Conservation (phyloP, 2,113 vertebrate genomes). For the Ciconia boyciana region DNA sequence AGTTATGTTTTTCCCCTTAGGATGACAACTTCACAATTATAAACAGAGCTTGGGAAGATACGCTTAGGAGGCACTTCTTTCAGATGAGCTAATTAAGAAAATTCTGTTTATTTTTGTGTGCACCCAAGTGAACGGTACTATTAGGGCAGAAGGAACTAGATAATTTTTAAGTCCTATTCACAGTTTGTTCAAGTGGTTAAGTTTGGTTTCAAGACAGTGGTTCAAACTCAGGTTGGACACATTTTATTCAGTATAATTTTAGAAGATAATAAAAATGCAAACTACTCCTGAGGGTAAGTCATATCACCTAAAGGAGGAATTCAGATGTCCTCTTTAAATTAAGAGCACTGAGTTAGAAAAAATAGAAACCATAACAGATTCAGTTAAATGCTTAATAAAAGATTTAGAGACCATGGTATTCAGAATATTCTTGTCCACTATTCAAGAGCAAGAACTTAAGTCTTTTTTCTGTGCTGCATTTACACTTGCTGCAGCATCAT, state of each 20-base stretch:
- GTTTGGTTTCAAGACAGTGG: neutral
- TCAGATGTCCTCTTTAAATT: neutral
- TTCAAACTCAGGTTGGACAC: neutral
- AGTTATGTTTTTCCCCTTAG: neutral
- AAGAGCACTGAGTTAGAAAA: neutral
- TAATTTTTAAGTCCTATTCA: neutral
- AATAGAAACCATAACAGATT: neutral
- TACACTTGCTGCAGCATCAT: neutral
- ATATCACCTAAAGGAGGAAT: neutral
- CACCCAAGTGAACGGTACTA: neutral
- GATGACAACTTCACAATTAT: neutral
- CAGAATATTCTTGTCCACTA: neutral
- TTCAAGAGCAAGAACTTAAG: neutral
- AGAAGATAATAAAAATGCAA: neutral
- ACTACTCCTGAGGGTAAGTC: neutral
- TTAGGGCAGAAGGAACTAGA: neutral
- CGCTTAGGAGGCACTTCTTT: neutral
- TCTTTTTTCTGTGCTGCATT: neutral
- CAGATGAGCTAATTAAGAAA: constrained; percentile 9
- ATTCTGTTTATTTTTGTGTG: constrained; percentile 6
- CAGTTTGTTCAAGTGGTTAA: neutral
- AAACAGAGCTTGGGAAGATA: neutral
- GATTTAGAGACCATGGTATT: neutral
- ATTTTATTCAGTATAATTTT: neutral
- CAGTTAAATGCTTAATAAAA: neutral